phyloP scores from a whole-genome alignment of 2,888 invertebrate species.

The Drosophila pseudotalamancana region DNA sequence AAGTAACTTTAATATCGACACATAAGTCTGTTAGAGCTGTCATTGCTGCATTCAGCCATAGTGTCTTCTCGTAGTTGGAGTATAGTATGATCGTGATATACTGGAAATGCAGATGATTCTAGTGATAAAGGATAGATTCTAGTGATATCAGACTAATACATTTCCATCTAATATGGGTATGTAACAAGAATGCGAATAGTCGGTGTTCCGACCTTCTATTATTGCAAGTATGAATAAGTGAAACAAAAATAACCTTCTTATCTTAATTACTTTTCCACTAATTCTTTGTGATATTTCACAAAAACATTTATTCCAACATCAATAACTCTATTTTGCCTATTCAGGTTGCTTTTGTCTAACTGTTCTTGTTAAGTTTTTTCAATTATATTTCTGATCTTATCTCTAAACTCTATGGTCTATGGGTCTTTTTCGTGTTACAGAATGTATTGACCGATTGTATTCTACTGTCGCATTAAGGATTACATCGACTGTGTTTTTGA shows the following conservation, averaged over 20 bases:
- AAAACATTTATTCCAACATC: not conserved
- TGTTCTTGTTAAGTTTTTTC: not conserved
- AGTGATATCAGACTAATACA: not conserved
- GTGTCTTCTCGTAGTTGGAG: no score
- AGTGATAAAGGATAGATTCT: no score
- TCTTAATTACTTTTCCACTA: not conserved
- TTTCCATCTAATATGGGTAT: not conserved
- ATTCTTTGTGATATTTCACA: not conserved
- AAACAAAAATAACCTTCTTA: no score
- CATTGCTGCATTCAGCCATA: no score
- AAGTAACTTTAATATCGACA: no score
- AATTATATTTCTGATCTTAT: not conserved
- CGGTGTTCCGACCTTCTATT: not conserved
- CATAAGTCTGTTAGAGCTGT: no score
- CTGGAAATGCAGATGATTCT: no score
- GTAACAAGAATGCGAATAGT: not conserved
- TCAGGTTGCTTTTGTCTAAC: not conserved
- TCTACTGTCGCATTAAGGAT: not conserved
- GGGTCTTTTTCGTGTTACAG: not conserved
- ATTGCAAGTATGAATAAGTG: no score
- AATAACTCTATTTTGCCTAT: not conserved
- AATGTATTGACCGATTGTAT: not conserved
- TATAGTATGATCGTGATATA: no score
- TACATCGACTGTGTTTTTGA: not conserved
- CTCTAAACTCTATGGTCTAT: not conserved